Conservation (phyloP, 2,888 invertebrate genomes). For the Zygaena filipendulae region DNA sequence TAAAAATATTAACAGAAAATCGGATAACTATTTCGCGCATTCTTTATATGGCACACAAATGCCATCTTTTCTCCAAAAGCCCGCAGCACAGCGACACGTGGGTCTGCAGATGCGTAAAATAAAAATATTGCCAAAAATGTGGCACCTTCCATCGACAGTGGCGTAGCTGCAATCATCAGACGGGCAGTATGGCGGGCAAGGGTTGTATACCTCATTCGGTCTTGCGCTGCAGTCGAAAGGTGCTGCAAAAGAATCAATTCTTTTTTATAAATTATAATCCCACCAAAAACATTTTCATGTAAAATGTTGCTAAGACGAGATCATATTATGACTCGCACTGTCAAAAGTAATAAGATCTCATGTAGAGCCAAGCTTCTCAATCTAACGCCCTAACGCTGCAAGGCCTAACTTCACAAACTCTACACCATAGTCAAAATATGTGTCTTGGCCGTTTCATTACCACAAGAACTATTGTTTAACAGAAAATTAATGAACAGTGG, state of each 20-base stretch:
- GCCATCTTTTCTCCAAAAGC: slow-evolving; percentile 21
- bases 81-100: slow-evolving; percentile 19
- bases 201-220: slow-evolving; percentile 18
- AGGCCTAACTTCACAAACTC: too few relatives aligned
- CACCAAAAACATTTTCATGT: too few relatives aligned
- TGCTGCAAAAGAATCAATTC: slow-evolving; percentile 17
- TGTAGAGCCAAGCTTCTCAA: too few relatives aligned
- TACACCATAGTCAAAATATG: too few relatives aligned
- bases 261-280: too few relatives aligned
- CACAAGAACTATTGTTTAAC: too few relatives aligned
- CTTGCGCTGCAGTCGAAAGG: slow-evolving; percentile 19
- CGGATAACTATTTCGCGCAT: slow-evolving; percentile 17
- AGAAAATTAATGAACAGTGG: too few relatives aligned
- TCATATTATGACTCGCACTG: too few relatives aligned
- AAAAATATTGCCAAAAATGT: slow-evolving; percentile 15
- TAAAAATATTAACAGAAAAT: slow-evolving; percentile 1
- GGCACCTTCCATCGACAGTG: slow-evolving; percentile 19
- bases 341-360: too few relatives aligned
- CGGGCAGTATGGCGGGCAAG: slow-evolving; percentile 24
- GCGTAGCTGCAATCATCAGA: slow-evolving; percentile 22
- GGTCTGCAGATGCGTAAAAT: slow-evolving; percentile 20
- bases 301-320: too few relatives aligned
- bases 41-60: slow-evolving; percentile 21
- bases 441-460: too few relatives aligned
- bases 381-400: too few relatives aligned